Evolutionary conservation across 2,113 vertebrate species (phyloP).

Genomic region (Ochotona princeps): DNA sequence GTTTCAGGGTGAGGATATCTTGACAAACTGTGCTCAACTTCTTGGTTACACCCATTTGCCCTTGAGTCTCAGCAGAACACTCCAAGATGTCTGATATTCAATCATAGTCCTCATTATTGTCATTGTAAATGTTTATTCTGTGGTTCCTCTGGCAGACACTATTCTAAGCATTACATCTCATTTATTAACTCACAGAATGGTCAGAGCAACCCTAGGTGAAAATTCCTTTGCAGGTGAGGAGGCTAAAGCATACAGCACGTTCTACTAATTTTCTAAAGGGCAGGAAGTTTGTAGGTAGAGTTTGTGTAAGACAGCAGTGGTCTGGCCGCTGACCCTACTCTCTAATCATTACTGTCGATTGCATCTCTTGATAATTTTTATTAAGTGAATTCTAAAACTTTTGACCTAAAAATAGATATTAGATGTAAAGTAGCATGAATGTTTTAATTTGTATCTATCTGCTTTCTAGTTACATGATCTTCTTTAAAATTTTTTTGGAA

Average conservation of each 20-base stretch:
- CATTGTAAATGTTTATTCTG: not conserved
- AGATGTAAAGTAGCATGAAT: not conserved
- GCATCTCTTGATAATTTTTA: not conserved
- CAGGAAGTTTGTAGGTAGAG: not conserved
- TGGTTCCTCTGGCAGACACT: not conserved
- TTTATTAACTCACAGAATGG: not conserved
- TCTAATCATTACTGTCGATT: not conserved
- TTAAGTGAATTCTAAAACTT: not conserved
- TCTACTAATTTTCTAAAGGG: not conserved
- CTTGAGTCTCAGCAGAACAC: not conserved
- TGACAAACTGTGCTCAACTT: not conserved
- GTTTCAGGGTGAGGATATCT: not conserved
- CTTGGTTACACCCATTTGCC: too few relatives aligned
- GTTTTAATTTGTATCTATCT: not conserved
- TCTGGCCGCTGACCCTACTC: not conserved
- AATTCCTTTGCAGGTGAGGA: not conserved
- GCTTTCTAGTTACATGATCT: not conserved
- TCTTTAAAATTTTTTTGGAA: too few relatives aligned
- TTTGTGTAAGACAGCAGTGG: not conserved
- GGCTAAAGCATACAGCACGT: not conserved
- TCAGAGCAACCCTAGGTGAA: not conserved
- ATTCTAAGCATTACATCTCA: too few relatives aligned
- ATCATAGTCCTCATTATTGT: accelerated
- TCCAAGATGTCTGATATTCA: not conserved
- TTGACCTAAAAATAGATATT: not conserved